phyloP scores from a whole-genome alignment of 1,140 invertebrate genomes.

The Cotesia vestalis region DNA sequence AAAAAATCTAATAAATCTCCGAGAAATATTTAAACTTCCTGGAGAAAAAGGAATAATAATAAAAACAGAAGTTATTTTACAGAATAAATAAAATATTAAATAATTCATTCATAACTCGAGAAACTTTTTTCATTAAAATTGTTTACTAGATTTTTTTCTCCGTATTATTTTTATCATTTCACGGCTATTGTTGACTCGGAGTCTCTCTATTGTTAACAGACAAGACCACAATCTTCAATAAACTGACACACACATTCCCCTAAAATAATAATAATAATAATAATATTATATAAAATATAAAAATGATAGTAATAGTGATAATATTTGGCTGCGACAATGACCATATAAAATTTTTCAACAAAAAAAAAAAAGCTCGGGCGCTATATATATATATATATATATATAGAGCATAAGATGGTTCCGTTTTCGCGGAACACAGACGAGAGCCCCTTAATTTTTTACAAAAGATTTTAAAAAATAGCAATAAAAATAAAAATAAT shows the following conservation, averaged over 20 bases:
- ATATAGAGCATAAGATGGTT: too few species aligned
- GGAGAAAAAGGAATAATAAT: background rate
- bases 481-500: background rate
- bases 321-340: conserved; percentile 8
- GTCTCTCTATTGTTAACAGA: too few species aligned
- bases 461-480: background rate
- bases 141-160: background rate
- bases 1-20: too few species aligned
- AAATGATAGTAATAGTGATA: background rate
- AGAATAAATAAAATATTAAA: background rate
- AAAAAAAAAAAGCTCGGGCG: too few species aligned
- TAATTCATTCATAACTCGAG: background rate
- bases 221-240: too few species aligned
- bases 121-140: background rate
- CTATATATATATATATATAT: background rate
- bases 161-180: too few species aligned
- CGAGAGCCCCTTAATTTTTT: background rate
- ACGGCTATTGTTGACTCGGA: too few species aligned
- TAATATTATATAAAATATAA: background rate
- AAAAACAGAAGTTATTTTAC: background rate
- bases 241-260: too few species aligned
- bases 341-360: background rate
- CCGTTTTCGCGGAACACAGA: too few species aligned
- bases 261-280: conserved; percentile 1
- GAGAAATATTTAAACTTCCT: too few species aligned